phyloP scores from a whole-genome alignment of 1,140 invertebrate genomes.

The Batillaria attramentaria region DNA sequence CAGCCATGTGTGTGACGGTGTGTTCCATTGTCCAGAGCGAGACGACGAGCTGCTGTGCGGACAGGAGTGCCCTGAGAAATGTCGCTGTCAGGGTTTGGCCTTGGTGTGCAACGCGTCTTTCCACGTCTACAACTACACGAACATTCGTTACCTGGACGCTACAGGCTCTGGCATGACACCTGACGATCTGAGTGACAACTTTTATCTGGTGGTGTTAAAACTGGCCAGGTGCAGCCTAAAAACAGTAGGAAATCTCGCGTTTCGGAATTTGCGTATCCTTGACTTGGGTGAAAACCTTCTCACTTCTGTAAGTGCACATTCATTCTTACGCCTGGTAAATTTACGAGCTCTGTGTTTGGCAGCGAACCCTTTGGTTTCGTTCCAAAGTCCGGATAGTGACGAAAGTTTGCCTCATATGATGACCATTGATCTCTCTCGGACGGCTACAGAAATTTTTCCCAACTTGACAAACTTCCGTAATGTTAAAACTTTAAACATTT shows the following conservation, averaged over 20 bases:
- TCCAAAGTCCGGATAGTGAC: slow-evolving; percentile 45
- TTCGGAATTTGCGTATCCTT: slow-evolving; percentile 28
- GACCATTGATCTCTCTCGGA: slow-evolving; percentile 38
- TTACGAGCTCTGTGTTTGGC: neutral
- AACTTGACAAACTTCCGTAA: slow-evolving; percentile 41
- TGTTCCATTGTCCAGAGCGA: slow-evolving; percentile 38
- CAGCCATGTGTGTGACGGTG: slow-evolving; percentile 36
- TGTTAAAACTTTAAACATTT: slow-evolving; percentile 29
- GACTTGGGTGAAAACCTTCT: slow-evolving; percentile 30
- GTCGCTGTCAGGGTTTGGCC: slow-evolving; percentile 30
- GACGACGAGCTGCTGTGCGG: slow-evolving; percentile 40
- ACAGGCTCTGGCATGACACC: slow-evolving; percentile 17
- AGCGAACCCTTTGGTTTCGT: neutral
- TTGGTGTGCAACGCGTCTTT: slow-evolving; percentile 25
- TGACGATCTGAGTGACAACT: neutral
- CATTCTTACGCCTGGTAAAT: slow-evolving; percentile 18
- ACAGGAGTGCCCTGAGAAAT: slow-evolving; percentile 26
- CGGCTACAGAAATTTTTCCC: slow-evolving; percentile 23
- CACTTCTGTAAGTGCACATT: neutral
- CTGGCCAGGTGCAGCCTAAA: slow-evolving; percentile 22
- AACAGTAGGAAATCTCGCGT: slow-evolving; percentile 1
- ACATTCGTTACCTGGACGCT: slow-evolving; percentile 26
- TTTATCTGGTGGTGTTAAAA: slow-evolving; percentile 31
- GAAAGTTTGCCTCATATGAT: slow-evolving; percentile 37
- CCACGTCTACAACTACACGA: neutral